These are phyloP conservation scores for Perizoma affinitatum DNA, from an alignment of 2,888 invertebrate species.

Conservation along the genomic window DNA sequence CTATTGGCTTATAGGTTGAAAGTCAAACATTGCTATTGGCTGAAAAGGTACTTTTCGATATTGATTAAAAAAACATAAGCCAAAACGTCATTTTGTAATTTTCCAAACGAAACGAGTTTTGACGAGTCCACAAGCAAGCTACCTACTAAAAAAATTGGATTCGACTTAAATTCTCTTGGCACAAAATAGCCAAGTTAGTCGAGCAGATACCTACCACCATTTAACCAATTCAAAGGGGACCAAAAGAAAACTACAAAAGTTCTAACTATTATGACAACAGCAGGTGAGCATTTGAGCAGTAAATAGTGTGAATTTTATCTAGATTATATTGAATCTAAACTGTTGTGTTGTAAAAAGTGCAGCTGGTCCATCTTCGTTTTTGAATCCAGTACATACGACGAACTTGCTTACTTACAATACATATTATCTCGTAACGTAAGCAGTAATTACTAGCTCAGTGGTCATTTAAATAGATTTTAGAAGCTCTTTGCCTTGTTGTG, in stretches of 20 bases:
- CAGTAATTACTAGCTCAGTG: no score
- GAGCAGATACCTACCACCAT: no score
- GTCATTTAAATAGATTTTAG: no score
- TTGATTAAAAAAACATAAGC: not conserved
- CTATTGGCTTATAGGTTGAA: constrained; percentile 5
- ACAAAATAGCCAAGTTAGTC: no score
- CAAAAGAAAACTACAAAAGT: constrained; percentile 25
- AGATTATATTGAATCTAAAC: not conserved
- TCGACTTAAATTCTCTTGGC: no score
- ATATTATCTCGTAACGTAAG: no score
- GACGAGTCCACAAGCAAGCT: constrained; percentile 29
- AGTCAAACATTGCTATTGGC: constrained; percentile 2
- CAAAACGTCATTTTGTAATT: constrained; percentile 27
- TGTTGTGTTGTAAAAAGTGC: constrained; percentile 33
- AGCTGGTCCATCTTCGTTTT: constrained; percentile 8
- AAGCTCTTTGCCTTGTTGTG: no score
- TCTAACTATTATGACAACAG: constrained; percentile 54
- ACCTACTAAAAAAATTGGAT: no score
- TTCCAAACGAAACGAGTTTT: constrained; percentile 35
- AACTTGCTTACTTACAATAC: no score
- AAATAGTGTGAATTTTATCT: constrained; percentile 6
- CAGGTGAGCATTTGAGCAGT: constrained; percentile 21
- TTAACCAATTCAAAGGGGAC: no score
- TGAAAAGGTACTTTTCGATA: no score
- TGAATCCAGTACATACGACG: not conserved